These are phyloP conservation scores for Phataginus tetradactyla DNA, from an alignment of 2,797 vertebrate species.

Conservation along the genomic window DNA sequence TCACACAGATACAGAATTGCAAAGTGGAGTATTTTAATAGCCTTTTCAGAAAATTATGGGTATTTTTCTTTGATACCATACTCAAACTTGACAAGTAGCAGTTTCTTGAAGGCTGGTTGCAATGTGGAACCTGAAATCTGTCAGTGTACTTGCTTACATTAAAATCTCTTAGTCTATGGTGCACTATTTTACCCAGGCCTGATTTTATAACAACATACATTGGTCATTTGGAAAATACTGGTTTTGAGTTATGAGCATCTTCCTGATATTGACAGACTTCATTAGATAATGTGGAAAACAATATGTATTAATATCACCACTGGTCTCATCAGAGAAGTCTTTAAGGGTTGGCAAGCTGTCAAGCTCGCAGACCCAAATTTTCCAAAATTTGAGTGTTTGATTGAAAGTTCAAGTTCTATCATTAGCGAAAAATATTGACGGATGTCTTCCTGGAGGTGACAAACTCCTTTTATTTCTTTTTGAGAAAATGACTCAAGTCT, in stretches of 20 bases:
- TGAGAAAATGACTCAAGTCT: background rate
- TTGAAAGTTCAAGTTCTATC: background rate
- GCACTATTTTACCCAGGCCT: background rate
- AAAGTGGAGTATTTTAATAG: background rate
- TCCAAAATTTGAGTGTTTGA: slow-evolving; percentile 46
- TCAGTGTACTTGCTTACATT: background rate
- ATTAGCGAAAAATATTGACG: slow-evolving; percentile 11
- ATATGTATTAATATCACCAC: background rate
- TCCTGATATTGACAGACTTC: background rate
- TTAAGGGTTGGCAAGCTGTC: background rate
- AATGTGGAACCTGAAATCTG: background rate
- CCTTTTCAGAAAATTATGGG: background rate
- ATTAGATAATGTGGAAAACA: background rate
- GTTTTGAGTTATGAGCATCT: background rate
- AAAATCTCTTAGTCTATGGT: background rate
- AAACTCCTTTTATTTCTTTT: slow-evolving; percentile 35
- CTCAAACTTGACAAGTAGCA: background rate
- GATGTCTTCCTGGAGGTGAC: background rate
- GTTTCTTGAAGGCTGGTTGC: background rate
- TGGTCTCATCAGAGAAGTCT: background rate
- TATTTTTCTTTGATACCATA: background rate
- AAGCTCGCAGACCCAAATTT: background rate
- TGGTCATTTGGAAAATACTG: slow-evolving; percentile 9
- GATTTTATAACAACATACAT: background rate
- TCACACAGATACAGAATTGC: background rate